Conservation (phyloP, 2,888 invertebrate species). For the Vandiemenella viatica region DNA sequence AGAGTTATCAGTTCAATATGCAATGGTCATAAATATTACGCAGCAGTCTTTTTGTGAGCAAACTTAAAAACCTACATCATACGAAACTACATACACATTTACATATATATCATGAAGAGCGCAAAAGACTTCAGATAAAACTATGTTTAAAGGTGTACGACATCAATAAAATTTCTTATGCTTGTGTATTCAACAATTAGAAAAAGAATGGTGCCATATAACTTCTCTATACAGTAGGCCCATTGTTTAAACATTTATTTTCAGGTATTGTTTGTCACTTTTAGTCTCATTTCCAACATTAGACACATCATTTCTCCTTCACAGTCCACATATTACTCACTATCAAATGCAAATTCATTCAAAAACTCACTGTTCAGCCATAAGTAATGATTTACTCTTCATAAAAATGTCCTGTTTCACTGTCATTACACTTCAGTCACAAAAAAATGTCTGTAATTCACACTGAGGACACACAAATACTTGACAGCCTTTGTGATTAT, state of each 20-base stretch:
- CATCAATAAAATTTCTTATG: conserved; percentile 12
- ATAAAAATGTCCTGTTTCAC: background rate
- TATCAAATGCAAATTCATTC: background rate
- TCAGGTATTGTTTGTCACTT: background rate
- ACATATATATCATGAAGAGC: conserved; percentile 9
- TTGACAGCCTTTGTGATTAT: too few species aligned
- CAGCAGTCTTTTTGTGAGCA: background rate
- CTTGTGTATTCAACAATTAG: conserved; percentile 12
- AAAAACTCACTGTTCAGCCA: background rate
- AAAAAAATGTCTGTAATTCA: too few species aligned
- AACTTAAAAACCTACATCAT: background rate
- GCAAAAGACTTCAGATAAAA: conserved; percentile 11
- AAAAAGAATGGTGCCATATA: conserved; percentile 13
- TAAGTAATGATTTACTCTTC: background rate
- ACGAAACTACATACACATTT: conserved; percentile 1
- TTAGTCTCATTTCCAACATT: conserved; percentile 1
- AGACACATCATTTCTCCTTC: conserved; percentile 6
- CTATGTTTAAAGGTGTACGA: conserved; percentile 11
- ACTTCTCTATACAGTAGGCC: conserved; percentile 15
- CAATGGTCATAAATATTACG: background rate
- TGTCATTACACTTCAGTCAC: background rate
- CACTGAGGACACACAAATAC: background rate
- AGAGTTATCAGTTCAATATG: background rate
- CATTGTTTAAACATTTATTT: conserved; percentile 1
- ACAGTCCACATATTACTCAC: background rate